Percentiles rank a stretch among this genome's conserved stretches.
These are phyloP conservation scores for Chalcis sispes DNA, from an alignment of 2,888 invertebrate species.

Conservation along the genomic window DNA sequence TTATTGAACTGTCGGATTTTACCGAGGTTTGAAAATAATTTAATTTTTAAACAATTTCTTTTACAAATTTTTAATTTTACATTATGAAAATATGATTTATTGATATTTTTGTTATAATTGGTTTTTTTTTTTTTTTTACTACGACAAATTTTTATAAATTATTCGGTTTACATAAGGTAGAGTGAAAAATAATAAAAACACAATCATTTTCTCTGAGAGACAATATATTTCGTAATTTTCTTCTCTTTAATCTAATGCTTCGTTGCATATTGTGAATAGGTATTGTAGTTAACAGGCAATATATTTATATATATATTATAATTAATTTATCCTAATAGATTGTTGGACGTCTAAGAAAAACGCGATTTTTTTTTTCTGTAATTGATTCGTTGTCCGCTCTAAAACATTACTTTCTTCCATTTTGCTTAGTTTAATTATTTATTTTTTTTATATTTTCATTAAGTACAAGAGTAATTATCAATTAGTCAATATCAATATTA, in stretches of 20 bases:
- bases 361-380: slow-evolving; percentile 18
- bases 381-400: slow-evolving; percentile 14
- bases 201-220: slow-evolving; percentile 65
- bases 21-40: too few relatives aligned
- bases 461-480: slow-evolving; percentile 69
- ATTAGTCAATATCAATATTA: slow-evolving; percentile 66
- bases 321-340: slow-evolving; percentile 64
- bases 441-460: slow-evolving; percentile 59
- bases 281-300: slow-evolving; percentile 73
- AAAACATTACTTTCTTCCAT: slow-evolving; percentile 10
- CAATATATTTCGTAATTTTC: slow-evolving; percentile 69
- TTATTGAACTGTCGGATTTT: too few relatives aligned
- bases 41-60: too few relatives aligned
- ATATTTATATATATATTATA: slow-evolving; percentile 53
- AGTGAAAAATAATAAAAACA: slow-evolving; percentile 56
- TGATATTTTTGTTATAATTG: too few relatives aligned
- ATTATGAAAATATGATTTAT: too few relatives aligned
- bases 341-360: slow-evolving; percentile 59
- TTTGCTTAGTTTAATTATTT: slow-evolving; percentile 44
- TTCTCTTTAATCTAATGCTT: slow-evolving; percentile 68
- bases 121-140: too few relatives aligned
- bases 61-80: too few relatives aligned
- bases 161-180: too few relatives aligned
- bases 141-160: too few relatives aligned
- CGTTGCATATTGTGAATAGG: slow-evolving; percentile 67